Evolutionary conservation across 2,797 vertebrate species (phyloP).

Genomic region (Mormyrus proboscirostris): DNA sequence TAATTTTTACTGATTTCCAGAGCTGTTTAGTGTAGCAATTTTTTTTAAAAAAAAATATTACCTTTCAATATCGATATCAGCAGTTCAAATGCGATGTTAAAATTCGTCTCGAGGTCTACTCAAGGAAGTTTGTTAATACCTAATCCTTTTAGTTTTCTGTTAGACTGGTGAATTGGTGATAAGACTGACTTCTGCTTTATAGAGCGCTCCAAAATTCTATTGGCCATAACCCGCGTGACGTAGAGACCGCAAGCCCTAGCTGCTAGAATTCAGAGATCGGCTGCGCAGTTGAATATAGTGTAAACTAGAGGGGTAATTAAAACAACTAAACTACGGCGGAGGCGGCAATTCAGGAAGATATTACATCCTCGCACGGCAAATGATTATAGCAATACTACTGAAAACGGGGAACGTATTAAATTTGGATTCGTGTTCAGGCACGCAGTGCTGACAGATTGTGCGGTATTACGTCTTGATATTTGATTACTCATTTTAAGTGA

Average conservation of each 20-base stretch:
- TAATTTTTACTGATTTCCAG: not conserved
- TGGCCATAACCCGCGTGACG: conserved; percentile 56
- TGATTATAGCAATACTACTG: not conserved
- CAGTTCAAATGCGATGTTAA: not conserved
- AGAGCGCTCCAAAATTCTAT: conserved; percentile 51
- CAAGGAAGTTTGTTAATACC: not conserved
- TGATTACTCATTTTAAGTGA: not conserved
- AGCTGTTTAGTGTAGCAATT: not conserved
- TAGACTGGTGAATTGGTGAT: conserved; percentile 37
- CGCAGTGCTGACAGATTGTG: not conserved
- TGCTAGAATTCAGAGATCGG: not conserved
- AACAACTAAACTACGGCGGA: conserved; percentile 10
- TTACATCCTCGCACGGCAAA: conserved; percentile 7
- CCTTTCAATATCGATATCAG: conserved; percentile 8
- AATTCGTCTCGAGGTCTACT: not conserved
- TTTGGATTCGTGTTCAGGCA: conserved; percentile 7
- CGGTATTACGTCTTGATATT: not conserved
- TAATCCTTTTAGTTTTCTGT: not conserved
- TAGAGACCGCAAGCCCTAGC: conserved; percentile 22
- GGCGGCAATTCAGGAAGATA: not conserved
- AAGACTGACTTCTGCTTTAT: conserved; percentile 57
- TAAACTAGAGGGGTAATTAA: conserved; percentile 18
- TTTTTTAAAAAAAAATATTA: not conserved
- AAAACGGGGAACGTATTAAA: not conserved
- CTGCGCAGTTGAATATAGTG: not conserved